Base-by-base conservation (phyloP, 2,797 vertebrate species). In the Enteromius viviparus region DNA sequence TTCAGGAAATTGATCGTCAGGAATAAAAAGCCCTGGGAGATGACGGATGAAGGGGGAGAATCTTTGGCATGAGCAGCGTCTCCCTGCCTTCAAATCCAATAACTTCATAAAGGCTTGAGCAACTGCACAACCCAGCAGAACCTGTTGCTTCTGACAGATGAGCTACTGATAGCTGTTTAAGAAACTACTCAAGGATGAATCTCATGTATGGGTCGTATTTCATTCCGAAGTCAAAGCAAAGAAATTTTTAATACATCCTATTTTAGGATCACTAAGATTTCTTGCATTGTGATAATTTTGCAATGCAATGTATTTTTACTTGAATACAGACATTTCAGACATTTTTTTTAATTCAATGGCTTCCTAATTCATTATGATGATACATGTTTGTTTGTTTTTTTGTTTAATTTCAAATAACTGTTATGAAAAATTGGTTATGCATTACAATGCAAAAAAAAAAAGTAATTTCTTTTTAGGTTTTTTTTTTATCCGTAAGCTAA, bases 1-100 rank as follows among this genome's bases (percentile, higher is more conserved):
- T 75, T 84, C 60, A 29, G 83, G 78, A 66, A 85, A 76, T 70
- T 66, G 83, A 69, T 85, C 21, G 14, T 58, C 29, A 7, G 23
- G 76, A 80, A 75, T 34, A 51, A 64, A 80, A 65, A 58, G 47
- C 69, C 55, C 29, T 72, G 79, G 69, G 68, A 79, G 62, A 69
- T 34, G 78, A 58, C 37, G 45, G n/a, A 58, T 65, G 37, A 78
- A 51, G 15, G 40, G 34, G 23, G 10, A 65, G 23, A 51, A 51
- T 49, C 68, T 53, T 78, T 49, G 51, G 65, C 49, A 80, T 70
- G 37, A 11, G n/a, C 51, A 42, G 68, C 7, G 37, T 79, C 34
- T 60, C 42, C 21, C 29, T 76, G 53, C 79, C 45, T 51, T 53
- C 55, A 70, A n/a, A 19, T 62, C 34, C 49, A 68, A 75, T 29